These are phyloP conservation scores for Scomberomorus guttatus DNA, from an alignment of 2,797 vertebrate genomes.

Conservation along the genomic window DNA sequence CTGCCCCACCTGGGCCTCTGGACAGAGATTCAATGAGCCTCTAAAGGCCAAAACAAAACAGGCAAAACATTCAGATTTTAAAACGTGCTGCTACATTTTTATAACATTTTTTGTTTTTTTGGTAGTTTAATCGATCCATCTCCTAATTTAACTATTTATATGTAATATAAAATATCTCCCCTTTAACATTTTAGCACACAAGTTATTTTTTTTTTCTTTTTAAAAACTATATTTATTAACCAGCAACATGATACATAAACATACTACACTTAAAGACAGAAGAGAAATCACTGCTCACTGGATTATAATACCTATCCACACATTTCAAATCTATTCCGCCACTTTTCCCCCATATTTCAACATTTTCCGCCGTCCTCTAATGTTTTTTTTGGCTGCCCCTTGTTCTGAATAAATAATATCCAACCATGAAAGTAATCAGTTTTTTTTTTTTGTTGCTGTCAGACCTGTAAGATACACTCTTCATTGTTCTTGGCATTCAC, in stretches of 20 bases:
- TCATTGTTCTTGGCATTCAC: too few species aligned
- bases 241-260: too few species aligned
- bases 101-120: neutral
- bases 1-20: slow-evolving; percentile 49
- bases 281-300: too few species aligned
- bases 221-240: too few species aligned
- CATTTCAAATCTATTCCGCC: neutral
- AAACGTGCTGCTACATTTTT: neutral
- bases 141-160: neutral
- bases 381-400: neutral
- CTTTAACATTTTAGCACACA: too few species aligned
- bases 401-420: too few species aligned
- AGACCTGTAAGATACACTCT: too few species aligned
- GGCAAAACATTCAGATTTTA: neutral
- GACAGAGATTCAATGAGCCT: slow-evolving; percentile 11
- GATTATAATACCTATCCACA: neutral
- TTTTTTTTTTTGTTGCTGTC: too few species aligned
- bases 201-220: too few species aligned
- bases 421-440: too few species aligned
- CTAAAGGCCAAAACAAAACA: slow-evolving; percentile 24
- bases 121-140: neutral
- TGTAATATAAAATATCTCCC: too few species aligned
- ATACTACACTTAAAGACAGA: too few species aligned
- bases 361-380: neutral
- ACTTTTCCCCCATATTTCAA: neutral